Evolutionary conservation across 2,797 vertebrate genomes (phyloP).

Genomic region (Brachymystax lenok): DNA sequence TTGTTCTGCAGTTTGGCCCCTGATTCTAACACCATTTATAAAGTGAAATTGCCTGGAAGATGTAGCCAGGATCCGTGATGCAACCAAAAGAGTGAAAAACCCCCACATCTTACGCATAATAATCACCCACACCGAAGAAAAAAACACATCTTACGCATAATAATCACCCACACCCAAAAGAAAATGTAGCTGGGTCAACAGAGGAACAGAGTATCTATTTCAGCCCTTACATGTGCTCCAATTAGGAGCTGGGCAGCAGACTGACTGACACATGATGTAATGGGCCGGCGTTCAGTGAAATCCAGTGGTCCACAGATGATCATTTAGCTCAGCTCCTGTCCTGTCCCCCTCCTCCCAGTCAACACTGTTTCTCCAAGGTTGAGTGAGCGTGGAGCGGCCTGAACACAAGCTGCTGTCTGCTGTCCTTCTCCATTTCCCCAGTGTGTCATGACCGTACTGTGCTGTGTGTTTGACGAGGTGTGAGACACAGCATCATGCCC

Average conservation of each 20-base stretch:
- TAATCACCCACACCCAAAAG: not conserved
- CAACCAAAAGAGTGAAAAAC: slow-evolving; percentile 6
- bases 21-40: not conserved
- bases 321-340: slow-evolving; percentile 59
- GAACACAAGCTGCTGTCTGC: slow-evolving; percentile 72
- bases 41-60: slow-evolving; percentile 1
- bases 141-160: not conserved
- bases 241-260: slow-evolving; percentile 38
- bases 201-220: not conserved
- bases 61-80: not conserved
- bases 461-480: slow-evolving; percentile 73
- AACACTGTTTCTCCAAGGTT: slow-evolving; percentile 61
- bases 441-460: slow-evolving; percentile 71
- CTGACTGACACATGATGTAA: slow-evolving; percentile 61
- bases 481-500: slow-evolving; percentile 61
- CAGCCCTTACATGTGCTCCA: slow-evolving; percentile 25
- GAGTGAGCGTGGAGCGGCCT: slow-evolving; percentile 63
- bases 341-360: slow-evolving; percentile 66
- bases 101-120: too few relatives aligned
- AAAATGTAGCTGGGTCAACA: not conserved
- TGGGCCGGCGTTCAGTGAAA: slow-evolving; percentile 64
- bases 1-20: not conserved
- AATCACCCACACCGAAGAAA: not conserved
- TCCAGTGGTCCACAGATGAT: slow-evolving; percentile 44
- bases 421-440: slow-evolving; percentile 73